Conservation (phyloP, 2,113 vertebrate genomes). For the Chrysochloris asiatica region DNA sequence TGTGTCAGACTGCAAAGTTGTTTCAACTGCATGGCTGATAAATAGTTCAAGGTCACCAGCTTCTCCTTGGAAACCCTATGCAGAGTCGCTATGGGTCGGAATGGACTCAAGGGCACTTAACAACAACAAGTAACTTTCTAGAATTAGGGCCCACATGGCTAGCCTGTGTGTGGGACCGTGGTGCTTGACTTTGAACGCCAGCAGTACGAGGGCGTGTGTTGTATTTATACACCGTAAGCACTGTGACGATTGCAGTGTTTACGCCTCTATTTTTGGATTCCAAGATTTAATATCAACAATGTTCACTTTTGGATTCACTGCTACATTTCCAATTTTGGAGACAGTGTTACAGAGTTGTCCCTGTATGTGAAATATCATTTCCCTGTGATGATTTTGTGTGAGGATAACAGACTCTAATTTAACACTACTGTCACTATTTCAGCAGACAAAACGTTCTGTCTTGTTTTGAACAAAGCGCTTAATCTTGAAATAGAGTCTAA, state of each 20-base stretch:
- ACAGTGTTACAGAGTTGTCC: constrained; percentile 47
- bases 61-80: no score
- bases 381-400: constrained; percentile 25
- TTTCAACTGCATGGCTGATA: no score
- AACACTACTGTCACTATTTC: constrained; percentile 10
- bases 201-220: not conserved
- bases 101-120: no score
- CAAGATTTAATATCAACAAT: constrained; percentile 74
- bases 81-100: no score
- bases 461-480: constrained; percentile 37
- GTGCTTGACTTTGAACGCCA: not conserved
- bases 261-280: constrained; percentile 69
- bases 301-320: constrained; percentile 64
- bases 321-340: constrained; percentile 70
- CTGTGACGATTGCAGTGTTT: constrained; percentile 44
- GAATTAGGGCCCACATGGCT: not conserved
- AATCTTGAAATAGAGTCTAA: constrained; percentile 41
- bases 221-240: constrained; percentile 40
- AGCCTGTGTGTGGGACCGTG: not conserved
- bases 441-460: constrained; percentile 45
- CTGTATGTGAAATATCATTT: constrained; percentile 58
- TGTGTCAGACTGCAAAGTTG: no score
- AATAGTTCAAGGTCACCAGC: no score
- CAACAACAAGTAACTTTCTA: constrained; percentile 20
- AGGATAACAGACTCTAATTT: constrained; percentile 38